A percentile compares a stretch with the other conserved stretches of the same genome.
These are phyloP conservation scores for Epizoanthus stellaris DNA, from an alignment of 92 coral and sea anemone species.

Conservation along the genomic window DNA sequence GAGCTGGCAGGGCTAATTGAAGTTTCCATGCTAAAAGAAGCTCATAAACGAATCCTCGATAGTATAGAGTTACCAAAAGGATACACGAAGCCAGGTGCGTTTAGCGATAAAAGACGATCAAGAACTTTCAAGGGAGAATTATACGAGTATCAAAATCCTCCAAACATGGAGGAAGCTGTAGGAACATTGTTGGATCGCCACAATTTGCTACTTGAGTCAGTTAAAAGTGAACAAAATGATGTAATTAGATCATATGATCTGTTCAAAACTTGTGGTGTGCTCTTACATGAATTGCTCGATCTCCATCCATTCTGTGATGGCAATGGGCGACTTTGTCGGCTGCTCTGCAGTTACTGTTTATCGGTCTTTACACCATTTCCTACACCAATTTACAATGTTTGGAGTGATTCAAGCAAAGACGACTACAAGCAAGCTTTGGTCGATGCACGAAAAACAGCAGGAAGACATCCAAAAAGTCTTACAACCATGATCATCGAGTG, in stretches of 20 bases:
- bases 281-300: slow-evolving; percentile 67
- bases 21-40: slow-evolving; percentile 8
- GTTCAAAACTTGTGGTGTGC: slow-evolving; percentile 63
- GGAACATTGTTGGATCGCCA: slow-evolving; percentile 36
- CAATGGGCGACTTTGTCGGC: slow-evolving; percentile 67
- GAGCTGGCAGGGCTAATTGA: slow-evolving; percentile 32
- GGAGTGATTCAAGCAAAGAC: too few species aligned
- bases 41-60: slow-evolving; percentile 43
- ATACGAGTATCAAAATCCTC: slow-evolving; percentile 48
- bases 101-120: slow-evolving; percentile 42
- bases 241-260: neutral
- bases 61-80: neutral
- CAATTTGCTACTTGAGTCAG: slow-evolving; percentile 41
- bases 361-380: slow-evolving; percentile 47
- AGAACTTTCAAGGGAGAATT: slow-evolving; percentile 41
- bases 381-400: too few species aligned
- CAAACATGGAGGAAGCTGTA: slow-evolving; percentile 51
- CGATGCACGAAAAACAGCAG: slow-evolving; percentile 49
- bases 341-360: slow-evolving; percentile 57
- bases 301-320: slow-evolving; percentile 75
- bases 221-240: slow-evolving; percentile 22
- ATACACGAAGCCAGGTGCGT: slow-evolving; percentile 48
- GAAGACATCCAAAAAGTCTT: slow-evolving; percentile 51
- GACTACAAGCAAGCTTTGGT: slow-evolving; percentile 41
- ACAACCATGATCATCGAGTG: slow-evolving; percentile 65